Evolutionary conservation across 2,797 vertebrate genomes (phyloP), one percentile per base, ranked within the genome.

Genomic region (Sebastiscus tertius): DNA sequence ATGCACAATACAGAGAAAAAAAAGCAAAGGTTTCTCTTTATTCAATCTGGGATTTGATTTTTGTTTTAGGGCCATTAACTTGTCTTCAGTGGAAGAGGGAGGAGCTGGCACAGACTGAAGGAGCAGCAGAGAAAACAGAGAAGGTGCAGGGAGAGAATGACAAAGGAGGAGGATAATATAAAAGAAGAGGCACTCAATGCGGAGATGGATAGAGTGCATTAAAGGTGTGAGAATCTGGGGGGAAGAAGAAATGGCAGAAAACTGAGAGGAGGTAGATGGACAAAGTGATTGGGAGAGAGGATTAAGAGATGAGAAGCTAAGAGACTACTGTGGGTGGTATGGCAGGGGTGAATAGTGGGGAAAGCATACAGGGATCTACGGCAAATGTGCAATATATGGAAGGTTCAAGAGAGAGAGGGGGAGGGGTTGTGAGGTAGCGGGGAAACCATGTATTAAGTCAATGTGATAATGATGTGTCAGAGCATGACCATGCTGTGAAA

Each of bases 391-490:
- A 31, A 8, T 31, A 33, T 13, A 14, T 52, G 26, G 27, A 54
- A 52, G 27, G 27, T 55, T 75, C 5, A 85, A 33, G 62, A 68
- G 66, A 58, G n/a, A n/a, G 71, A 31, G 49, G n/a, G 26, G 9
- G 36, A n/a, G 27, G 10, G 26, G n/a, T 76, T 82, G 69, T 67
- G 72, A 88, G 87, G 81, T 55, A 81, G 80, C 85, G 89, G 77
- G 81, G 86, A 90, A 88, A 81, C 73, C 80, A 83, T 88, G 91
- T 94, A 91, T 92, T 94, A 93, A 93, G 87, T 94, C 92, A 93
- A 91, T 87, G 85, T 85, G 92, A 94, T 95, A 94, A 95, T 95
- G 90, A 92, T 90, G 89, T 94, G 93, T 94, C 93, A 94, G 90
- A 93, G 92, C 80, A 87, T 94, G 92, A 94, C 93, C 92, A 91